Percentiles rank a stretch among this genome's conserved stretches.
phyloP scores from a whole-genome alignment of 1,140 invertebrate genomes.

The Solenopsis invicta region DNA sequence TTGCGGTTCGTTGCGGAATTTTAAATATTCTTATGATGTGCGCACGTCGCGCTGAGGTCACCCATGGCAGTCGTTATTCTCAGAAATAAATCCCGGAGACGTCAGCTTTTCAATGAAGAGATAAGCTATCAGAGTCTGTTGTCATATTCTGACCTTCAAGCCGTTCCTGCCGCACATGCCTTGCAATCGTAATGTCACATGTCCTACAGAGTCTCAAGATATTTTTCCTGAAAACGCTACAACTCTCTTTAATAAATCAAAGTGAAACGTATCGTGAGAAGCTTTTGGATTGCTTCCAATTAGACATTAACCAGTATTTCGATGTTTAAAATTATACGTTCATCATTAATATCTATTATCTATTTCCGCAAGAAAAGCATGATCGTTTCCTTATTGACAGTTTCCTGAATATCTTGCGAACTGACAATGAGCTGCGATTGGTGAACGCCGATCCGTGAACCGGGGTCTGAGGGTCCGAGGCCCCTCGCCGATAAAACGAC shows the following conservation, averaged over 20 bases:
- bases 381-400: slow-evolving; percentile 27
- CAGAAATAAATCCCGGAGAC: slow-evolving; percentile 30
- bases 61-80: neutral
- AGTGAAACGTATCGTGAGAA: no score
- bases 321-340: slow-evolving; percentile 9
- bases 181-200: neutral
- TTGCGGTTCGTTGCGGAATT: slow-evolving; percentile 42
- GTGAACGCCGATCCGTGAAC: neutral
- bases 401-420: slow-evolving; percentile 38
- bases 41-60: slow-evolving; percentile 25
- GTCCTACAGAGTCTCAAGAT: neutral
- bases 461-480: no score
- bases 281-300: neutral
- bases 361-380: neutral
- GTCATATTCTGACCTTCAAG: slow-evolving; percentile 6
- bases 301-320: neutral
- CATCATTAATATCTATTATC: neutral
- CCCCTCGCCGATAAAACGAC: slow-evolving; percentile 63
- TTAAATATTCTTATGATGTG: slow-evolving; percentile 54
- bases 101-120: slow-evolving; percentile 12
- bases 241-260: neutral
- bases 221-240: neutral
- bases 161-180: neutral
- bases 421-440: neutral
- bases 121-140: neutral